Percentiles rank a stretch among this genome's conserved stretches.
These are phyloP conservation scores for Monopis laevigella DNA, from an alignment of 2,888 invertebrate genomes.

Conservation along the genomic window DNA sequence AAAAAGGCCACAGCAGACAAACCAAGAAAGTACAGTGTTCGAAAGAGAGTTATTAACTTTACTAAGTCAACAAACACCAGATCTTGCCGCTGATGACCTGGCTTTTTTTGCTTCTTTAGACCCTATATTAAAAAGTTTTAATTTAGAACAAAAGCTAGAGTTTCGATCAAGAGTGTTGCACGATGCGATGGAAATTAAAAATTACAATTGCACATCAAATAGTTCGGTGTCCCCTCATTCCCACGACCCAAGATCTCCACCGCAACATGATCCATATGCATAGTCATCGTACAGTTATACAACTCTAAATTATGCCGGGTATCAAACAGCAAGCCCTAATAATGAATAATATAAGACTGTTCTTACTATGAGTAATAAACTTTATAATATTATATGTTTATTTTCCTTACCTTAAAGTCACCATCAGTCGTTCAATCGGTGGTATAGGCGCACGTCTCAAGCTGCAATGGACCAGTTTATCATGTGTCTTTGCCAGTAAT, in stretches of 20 bases:
- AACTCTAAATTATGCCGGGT: constrained; percentile 17
- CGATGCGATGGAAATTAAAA: constrained; percentile 17
- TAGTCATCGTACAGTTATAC: constrained; percentile 18
- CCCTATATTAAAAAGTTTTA: constrained; percentile 21
- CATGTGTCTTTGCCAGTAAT: constrained; percentile 22
- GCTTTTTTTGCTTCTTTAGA: constrained; percentile 22
- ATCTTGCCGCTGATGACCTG: constrained; percentile 21
- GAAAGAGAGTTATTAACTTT: constrained; percentile 21
- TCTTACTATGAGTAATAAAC: not conserved
- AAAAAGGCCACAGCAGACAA: constrained; percentile 12
- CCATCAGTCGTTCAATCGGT: constrained; percentile 19
- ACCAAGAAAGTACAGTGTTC: constrained; percentile 14
- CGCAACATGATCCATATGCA: constrained; percentile 10
- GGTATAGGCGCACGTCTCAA: constrained; percentile 22
- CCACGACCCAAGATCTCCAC: constrained; percentile 15
- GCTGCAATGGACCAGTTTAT: constrained; percentile 25
- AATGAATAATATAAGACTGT: constrained; percentile 14
- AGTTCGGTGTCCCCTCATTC: constrained; percentile 16
- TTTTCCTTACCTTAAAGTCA: constrained; percentile 14
- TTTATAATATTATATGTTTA: not conserved
- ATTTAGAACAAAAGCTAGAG: constrained; percentile 22
- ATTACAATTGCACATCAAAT: constrained; percentile 19
- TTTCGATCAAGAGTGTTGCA: constrained; percentile 14
- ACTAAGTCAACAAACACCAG: constrained; percentile 21
- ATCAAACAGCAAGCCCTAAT: constrained; percentile 17